Percentiles rank a stretch among this genome's conserved stretches.
These are phyloP conservation scores for Cliona cf. orientalis DNA, from an alignment of 37 sponge, comb jelly and placozoan species.

Conservation along the genomic window DNA sequence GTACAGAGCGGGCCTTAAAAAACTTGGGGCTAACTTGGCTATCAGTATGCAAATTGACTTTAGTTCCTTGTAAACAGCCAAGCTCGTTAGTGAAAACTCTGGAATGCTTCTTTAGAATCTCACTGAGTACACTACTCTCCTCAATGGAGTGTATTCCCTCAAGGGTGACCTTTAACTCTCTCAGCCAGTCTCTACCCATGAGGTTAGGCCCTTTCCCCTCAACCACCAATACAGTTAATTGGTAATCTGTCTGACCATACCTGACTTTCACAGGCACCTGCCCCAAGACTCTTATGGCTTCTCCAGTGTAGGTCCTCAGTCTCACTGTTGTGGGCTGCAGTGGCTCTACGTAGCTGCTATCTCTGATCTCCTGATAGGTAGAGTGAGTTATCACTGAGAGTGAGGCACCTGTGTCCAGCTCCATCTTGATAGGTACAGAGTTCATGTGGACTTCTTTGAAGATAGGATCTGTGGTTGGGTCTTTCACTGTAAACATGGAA, in stretches of 20 bases:
- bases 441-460: conserved; percentile 11
- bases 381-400: conserved; percentile 26
- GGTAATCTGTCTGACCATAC: neutral
- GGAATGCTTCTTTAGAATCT: conserved; percentile 17
- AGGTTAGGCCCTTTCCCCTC: conserved; percentile 52
- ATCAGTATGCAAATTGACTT: conserved; percentile 14
- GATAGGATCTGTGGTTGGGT: neutral
- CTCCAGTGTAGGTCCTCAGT: conserved; percentile 47
- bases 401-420: conserved; percentile 58
- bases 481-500: conserved; percentile 3
- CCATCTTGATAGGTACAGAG: conserved; percentile 28
- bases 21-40: conserved; percentile 28
- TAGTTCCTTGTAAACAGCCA: conserved; percentile 14
- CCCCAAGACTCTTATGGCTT: conserved; percentile 35
- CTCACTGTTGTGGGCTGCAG: conserved; percentile 2
- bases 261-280: conserved; percentile 10
- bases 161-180: conserved; percentile 17
- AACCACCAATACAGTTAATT: conserved; percentile 22
- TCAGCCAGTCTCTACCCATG: conserved; percentile 50
- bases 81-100: conserved; percentile 25
- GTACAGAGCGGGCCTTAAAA: conserved; percentile 20
- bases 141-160: neutral
- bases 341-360: neutral
- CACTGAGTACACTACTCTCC: neutral
- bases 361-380: neutral